Base-by-base conservation (phyloP, 2,113 vertebrate species). In the Lepisosteus oculatus region DNA sequence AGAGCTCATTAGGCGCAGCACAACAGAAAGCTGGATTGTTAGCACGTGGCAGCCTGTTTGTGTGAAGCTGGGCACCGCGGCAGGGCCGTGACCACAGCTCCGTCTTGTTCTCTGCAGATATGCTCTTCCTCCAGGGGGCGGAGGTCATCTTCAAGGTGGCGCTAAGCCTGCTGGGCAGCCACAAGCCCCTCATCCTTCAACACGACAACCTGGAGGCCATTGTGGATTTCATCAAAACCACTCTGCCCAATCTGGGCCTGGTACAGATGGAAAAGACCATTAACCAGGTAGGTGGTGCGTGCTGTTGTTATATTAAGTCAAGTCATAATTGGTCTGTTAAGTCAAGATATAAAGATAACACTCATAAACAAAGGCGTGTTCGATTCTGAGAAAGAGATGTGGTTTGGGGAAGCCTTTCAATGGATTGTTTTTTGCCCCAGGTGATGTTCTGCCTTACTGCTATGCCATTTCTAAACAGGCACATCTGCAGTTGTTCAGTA, bases 221-320 rank as follows among this genome's bases (percentile, higher is more conserved):
- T 66, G 94, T 98, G 77, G 96, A 98, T 83, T 97, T 98, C 81
- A 96, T 98, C 82, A 98, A 98, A 88, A 95, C 84, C 78, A 95
- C 93, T 11, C 91, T 98, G 0, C 96, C 96, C 76, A 98, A 97
- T 83, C 78, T 98, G 76, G 94, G 96, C 65, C 88, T 98, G 81
- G 95, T 98, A 70, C 96, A 98, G 81, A 97, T 98, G 96, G 96
- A 98, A 83, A 97, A 98, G 85, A 98, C 96, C 68, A 98, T 98
- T 83, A 97, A 86, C 84, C 96, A 98, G 95, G 96, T 98, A 91
- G 12, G 82, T 44, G 54, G 12, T 15, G 17, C 43, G 8, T 42
- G 8, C 14, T 6, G 29, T 14, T 3, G 6, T 44, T 43, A 51
- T 6, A 55, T 61, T 41, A 57, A n/a, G 3, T 63, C 7, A 42